A percentile compares a stretch with the other conserved stretches of the same genome.
phyloP scores from a whole-genome alignment of 1,140 invertebrate species.

The Panagrolaimus sp. region DNA sequence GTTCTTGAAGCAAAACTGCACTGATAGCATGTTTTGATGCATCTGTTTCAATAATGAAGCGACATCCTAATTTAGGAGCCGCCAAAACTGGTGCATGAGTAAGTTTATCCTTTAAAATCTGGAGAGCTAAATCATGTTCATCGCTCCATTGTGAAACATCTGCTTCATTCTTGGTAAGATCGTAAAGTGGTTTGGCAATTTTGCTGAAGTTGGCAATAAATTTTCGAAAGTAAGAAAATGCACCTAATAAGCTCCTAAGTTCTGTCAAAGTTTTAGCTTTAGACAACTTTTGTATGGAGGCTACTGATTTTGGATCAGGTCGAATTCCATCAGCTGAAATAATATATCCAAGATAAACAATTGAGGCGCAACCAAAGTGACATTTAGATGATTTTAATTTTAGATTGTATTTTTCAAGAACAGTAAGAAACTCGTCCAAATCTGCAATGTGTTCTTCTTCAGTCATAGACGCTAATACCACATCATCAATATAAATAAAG shows the following conservation, averaged over 20 bases:
- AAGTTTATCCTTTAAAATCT: constrained; percentile 32
- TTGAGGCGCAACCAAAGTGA: constrained; percentile 35
- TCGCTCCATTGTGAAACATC: constrained; percentile 38
- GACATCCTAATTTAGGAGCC: constrained; percentile 29
- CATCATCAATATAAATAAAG: constrained; percentile 26
- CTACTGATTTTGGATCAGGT: constrained; percentile 27
- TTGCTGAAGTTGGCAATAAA: constrained; percentile 27
- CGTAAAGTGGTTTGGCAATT: constrained; percentile 24
- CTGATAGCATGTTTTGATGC: constrained; percentile 30
- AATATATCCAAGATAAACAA: constrained; percentile 36
- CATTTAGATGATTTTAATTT: constrained; percentile 53
- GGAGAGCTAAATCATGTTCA: constrained; percentile 28
- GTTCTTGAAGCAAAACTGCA: constrained; percentile 37
- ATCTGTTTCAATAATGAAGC: constrained; percentile 41
- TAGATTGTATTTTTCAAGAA: constrained; percentile 21
- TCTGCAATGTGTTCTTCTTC: constrained; percentile 29
- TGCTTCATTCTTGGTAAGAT: constrained; percentile 19
- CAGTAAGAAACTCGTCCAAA: constrained; percentile 14
- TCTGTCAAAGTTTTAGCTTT: constrained; percentile 17
- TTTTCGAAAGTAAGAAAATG: constrained; percentile 29
- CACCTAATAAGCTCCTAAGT: constrained; percentile 21
- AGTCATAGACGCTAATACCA: constrained; percentile 1
- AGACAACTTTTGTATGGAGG: constrained; percentile 18
- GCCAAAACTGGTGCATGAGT: constrained; percentile 25
- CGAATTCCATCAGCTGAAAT: constrained; percentile 27